A percentile compares a stretch with the other conserved stretches of the same genome.
phyloP scores from a whole-genome alignment of 2,113 vertebrate genomes.

The Ochotona curzoniae region DNA sequence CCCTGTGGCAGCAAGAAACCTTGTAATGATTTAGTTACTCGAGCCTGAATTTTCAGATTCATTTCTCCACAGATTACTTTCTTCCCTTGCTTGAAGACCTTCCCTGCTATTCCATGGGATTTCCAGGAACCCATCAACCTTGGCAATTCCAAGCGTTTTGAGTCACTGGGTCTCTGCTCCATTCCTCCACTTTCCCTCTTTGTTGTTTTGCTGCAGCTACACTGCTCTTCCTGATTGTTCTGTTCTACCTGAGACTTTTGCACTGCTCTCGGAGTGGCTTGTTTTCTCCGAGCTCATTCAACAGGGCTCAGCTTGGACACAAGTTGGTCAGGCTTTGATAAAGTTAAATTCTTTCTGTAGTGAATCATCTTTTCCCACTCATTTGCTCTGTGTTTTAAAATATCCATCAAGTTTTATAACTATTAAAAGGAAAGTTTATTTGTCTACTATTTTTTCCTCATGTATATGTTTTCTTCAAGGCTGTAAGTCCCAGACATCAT shows the following conservation, averaged over 20 bases:
- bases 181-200: background rate
- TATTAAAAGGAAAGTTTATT: background rate
- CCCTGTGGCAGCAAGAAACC: background rate
- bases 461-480: background rate
- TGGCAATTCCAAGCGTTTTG: too few relatives aligned
- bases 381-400: background rate
- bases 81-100: background rate
- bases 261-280: background rate
- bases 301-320: background rate
- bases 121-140: background rate
- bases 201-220: background rate
- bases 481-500: background rate
- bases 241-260: background rate
- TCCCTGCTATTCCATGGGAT: background rate
- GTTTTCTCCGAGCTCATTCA: background rate
- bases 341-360: background rate
- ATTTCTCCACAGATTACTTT: background rate
- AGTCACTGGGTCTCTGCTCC: background rate
- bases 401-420: background rate
- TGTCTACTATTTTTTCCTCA: background rate
- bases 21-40: background rate
- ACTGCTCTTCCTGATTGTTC: background rate
- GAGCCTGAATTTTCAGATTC: background rate
- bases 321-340: background rate
- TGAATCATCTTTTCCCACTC: background rate